Percentiles rank a stretch among this genome's conserved stretches.
phyloP scores from a whole-genome alignment of 2,888 invertebrate genomes.

The Antitype chi region DNA sequence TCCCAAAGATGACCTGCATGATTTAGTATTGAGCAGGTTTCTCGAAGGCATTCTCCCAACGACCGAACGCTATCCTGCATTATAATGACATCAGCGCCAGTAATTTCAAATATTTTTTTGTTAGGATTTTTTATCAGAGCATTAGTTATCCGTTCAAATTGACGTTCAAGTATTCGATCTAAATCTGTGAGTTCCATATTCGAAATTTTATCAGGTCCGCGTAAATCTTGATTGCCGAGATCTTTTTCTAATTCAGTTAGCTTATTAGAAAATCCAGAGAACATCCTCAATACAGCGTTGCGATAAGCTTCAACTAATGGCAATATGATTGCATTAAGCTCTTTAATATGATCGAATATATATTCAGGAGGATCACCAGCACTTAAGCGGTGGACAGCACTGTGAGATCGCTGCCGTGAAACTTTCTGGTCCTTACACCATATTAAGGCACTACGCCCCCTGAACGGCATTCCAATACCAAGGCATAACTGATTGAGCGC shows the following conservation, averaged over 20 bases:
- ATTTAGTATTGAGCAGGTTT: conserved; percentile 78
- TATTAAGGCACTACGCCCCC: conserved; percentile 69
- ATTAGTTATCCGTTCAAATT: conserved; percentile 65
- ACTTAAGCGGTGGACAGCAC: conserved; percentile 44
- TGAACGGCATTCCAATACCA: conserved; percentile 62
- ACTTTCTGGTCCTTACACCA: conserved; percentile 61
- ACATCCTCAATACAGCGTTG: conserved; percentile 73
- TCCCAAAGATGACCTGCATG: conserved; percentile 84
- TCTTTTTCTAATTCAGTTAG: conserved; percentile 73
- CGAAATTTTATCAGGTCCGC: conserved; percentile 21
- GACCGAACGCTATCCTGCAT: conserved; percentile 78
- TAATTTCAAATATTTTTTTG: conserved; percentile 64
- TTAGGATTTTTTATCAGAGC: conserved; percentile 52
- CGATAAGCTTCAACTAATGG: conserved; percentile 78
- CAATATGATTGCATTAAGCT: conserved; percentile 73
- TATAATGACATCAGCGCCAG: conserved; percentile 67
- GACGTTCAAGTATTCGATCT: conserved; percentile 67
- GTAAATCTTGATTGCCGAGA: conserved; percentile 64
- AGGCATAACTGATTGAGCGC: conserved; percentile 78
- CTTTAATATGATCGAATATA: conserved; percentile 67
- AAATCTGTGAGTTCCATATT: conserved; percentile 61
- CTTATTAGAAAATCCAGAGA: conserved; percentile 73
- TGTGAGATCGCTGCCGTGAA: conserved; percentile 62
- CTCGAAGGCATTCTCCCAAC: conserved; percentile 78
- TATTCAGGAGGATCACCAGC: conserved; percentile 47